Evolutionary conservation across 2,888 invertebrate genomes (phyloP), one percentile per base, ranked within the genome.

Genomic region (Troilus luridus): DNA sequence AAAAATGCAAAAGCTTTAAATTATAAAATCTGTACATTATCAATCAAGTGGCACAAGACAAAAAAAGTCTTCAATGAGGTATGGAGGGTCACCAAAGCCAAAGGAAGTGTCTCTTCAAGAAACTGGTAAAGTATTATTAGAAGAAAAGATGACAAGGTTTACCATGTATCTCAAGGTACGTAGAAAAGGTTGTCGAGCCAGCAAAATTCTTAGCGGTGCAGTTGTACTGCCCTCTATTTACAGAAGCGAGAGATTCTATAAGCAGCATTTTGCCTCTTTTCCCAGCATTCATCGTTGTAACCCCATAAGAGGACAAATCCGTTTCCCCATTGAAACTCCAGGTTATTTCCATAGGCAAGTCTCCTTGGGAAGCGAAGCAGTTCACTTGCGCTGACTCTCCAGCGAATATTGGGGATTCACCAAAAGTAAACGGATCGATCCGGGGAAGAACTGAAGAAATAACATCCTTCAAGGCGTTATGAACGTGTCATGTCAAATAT

Each of bases 301-400:
- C 93, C 88, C 94, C 94, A 92, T 94, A 94, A 64, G 91, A 27
- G 17, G 92, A 94, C 62, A 95, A 93, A 41, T 94, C 93, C n/a
- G 93, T 93, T 92, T 94, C 94, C 54, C 93, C 93, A 93, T 95
- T 94, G 93, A 95, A 95, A 90, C 93, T 94, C 97, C 97, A 97
- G 54, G 95, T 95, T 89, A 97, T 96, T 91, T 95, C 95, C 93
- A 97, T 95, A 2, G 97, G 97, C 91, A 96, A 95, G 94, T 97
- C 97, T 92, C 97, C 97, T 94, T 96, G 96, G 90, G 96, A 96
- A 88, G 96, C 95, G 92, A 96, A 95, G 94, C 97, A 97, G 91
- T 95, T 95, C 93, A 96, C 95, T 93, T 96, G 96, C 88, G 96
- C 95, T 88, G 96, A 95, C 94, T 97, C 96, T 90, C 96, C 97